These are phyloP conservation scores for Microtus oregoni DNA, from an alignment of 2,113 vertebrate species.

Conservation along the genomic window DNA sequence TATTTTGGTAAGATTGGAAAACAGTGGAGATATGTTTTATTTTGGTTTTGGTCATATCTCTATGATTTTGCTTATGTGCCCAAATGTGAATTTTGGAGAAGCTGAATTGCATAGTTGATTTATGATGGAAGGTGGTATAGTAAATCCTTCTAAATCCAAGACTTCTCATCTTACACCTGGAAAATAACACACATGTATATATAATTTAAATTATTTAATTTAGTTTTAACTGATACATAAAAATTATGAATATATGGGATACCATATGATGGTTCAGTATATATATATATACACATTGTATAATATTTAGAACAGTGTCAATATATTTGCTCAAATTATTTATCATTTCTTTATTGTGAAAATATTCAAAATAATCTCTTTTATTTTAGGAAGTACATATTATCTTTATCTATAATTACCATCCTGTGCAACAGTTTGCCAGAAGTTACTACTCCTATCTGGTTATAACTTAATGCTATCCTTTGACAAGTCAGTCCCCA, in stretches of 20 bases:
- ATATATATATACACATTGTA: background rate
- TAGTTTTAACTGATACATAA: background rate
- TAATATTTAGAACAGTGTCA: background rate
- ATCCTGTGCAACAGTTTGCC: background rate
- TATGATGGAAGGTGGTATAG: slow-evolving; percentile 13
- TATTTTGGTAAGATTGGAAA: slow-evolving; percentile 38
- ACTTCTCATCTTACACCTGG: background rate
- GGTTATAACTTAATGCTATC: background rate
- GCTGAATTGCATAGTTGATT: background rate
- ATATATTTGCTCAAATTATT: background rate
- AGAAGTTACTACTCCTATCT: background rate
- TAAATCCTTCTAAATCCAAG: slow-evolving; percentile 13
- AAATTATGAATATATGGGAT: too few relatives aligned
- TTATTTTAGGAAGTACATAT: background rate
- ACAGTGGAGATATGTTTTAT: background rate
- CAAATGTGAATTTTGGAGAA: slow-evolving; percentile 46
- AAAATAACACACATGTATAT: background rate
- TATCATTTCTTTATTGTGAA: background rate
- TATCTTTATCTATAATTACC: background rate
- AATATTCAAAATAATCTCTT: background rate
- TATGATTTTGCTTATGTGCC: slow-evolving; percentile 31
- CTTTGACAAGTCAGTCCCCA: background rate
- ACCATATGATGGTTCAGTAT: too few relatives aligned
- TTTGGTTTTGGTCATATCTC: slow-evolving; percentile 18
- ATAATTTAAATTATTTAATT: background rate